These are phyloP conservation scores for Crematogaster levior DNA, from an alignment of 2,888 invertebrate genomes.

Conservation along the genomic window DNA sequence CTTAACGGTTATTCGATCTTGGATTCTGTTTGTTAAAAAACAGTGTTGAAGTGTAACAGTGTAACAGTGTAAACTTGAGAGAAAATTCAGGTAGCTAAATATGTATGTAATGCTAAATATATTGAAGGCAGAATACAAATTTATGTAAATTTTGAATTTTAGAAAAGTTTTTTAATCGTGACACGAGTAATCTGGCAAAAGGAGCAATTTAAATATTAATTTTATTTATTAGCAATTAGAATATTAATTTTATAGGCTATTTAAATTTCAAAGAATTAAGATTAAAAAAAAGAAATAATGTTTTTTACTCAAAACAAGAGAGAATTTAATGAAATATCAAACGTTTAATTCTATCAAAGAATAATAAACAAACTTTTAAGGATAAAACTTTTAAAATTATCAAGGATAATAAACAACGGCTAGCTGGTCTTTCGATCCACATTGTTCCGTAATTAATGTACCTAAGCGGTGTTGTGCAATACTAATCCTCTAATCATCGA, in stretches of 20 bases:
- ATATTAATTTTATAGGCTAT: not conserved
- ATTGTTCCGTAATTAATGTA: slow-evolving; percentile 28
- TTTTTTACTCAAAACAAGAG: not conserved
- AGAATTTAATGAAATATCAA: not conserved
- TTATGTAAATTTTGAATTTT: not conserved
- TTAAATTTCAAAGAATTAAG: not conserved
- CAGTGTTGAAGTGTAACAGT: too few species aligned
- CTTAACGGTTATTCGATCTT: not conserved
- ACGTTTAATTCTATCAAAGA: not conserved
- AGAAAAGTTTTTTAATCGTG: not conserved
- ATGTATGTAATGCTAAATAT: not conserved
- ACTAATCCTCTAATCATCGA: slow-evolving; percentile 19
- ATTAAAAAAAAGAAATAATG: not conserved
- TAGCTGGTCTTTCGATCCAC: not conserved
- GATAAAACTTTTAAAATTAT: not conserved
- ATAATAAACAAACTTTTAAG: not conserved
- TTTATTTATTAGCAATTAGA: too few species aligned
- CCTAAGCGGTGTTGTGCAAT: not conserved
- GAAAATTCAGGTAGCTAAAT: not conserved
- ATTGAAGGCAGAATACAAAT: not conserved
- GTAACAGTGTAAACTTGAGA: not conserved
- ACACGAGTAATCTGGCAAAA: not conserved
- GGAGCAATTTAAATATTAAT: not conserved
- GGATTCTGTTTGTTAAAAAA: not conserved
- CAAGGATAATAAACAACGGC: not conserved